These are phyloP conservation scores for Empidonax traillii DNA, from an alignment of 2,113 vertebrate species.

Conservation along the genomic window DNA sequence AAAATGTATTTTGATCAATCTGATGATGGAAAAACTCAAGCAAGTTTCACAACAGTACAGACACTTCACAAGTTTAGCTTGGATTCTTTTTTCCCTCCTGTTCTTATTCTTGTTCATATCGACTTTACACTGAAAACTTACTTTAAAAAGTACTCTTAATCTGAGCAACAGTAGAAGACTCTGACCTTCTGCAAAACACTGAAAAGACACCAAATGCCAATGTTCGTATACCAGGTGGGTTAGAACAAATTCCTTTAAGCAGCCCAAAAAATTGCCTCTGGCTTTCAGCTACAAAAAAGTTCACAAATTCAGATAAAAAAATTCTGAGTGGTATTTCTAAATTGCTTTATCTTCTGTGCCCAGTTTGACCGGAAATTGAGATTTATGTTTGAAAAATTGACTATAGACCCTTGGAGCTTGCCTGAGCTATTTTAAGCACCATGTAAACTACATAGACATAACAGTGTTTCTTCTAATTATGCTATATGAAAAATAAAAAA, in stretches of 20 bases:
- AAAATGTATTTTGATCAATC: neutral
- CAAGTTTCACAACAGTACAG: neutral
- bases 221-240: accelerated
- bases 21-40: neutral
- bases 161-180: neutral
- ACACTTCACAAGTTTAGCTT: neutral
- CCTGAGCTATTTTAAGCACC: slow-evolving; percentile 52
- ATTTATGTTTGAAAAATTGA: slow-evolving; percentile 27
- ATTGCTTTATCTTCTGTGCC: neutral
- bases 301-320: neutral
- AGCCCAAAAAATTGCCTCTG: neutral
- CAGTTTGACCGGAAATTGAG: slow-evolving; percentile 48
- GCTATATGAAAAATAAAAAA: slow-evolving; percentile 35
- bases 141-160: neutral
- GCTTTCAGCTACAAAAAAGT: neutral
- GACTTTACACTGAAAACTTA: neutral
- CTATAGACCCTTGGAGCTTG: neutral
- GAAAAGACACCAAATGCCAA: neutral
- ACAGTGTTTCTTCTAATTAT: slow-evolving; percentile 1
- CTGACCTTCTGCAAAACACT: neutral
- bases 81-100: neutral
- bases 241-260: neutral
- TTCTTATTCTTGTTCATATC: neutral
- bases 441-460: slow-evolving; percentile 21
- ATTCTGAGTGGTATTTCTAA: neutral